phyloP scores from a whole-genome alignment of 2,888 invertebrate species.

The Cyclophora albipunctata region DNA sequence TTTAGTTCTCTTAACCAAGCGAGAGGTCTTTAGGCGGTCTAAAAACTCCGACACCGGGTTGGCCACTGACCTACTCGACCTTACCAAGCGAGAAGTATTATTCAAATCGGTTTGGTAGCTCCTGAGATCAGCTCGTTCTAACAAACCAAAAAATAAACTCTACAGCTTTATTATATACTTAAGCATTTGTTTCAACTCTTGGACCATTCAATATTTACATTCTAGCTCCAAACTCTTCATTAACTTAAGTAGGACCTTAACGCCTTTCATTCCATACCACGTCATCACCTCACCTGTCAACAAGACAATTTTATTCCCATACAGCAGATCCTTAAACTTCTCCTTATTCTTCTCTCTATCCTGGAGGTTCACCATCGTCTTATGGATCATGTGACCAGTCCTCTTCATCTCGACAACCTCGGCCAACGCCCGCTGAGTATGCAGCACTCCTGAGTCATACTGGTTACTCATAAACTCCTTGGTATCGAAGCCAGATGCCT shows the following conservation, averaged over 20 bases:
- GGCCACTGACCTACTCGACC: too few relatives aligned
- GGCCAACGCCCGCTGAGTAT: slow-evolving; percentile 65
- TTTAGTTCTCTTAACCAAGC: too few relatives aligned
- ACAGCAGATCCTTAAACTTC: slow-evolving; percentile 54
- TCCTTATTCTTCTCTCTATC: slow-evolving; percentile 43
- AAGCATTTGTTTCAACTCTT: too few relatives aligned
- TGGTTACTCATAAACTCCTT: slow-evolving; percentile 37
- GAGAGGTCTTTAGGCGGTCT: too few relatives aligned
- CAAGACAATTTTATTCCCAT: slow-evolving; percentile 62
- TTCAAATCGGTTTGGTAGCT: not conserved
- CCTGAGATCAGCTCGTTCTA: too few relatives aligned
- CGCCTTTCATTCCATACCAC: too few relatives aligned
- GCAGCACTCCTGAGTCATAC: slow-evolving; percentile 54
- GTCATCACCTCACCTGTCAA: slow-evolving; percentile 41
- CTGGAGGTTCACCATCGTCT: slow-evolving; percentile 59
- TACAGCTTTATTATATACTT: not conserved
- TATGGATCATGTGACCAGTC: slow-evolving; percentile 63
- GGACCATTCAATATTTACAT: too few relatives aligned
- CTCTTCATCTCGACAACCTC: slow-evolving; percentile 71
- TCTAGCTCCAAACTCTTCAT: too few relatives aligned
- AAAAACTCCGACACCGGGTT: too few relatives aligned
- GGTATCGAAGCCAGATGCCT: slow-evolving; percentile 51
- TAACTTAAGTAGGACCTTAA: too few relatives aligned
- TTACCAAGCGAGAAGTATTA: too few relatives aligned
- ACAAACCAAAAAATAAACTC: not conserved